Evolutionary conservation across 2,888 invertebrate species (phyloP).

Genomic region (Tholera decimalis): DNA sequence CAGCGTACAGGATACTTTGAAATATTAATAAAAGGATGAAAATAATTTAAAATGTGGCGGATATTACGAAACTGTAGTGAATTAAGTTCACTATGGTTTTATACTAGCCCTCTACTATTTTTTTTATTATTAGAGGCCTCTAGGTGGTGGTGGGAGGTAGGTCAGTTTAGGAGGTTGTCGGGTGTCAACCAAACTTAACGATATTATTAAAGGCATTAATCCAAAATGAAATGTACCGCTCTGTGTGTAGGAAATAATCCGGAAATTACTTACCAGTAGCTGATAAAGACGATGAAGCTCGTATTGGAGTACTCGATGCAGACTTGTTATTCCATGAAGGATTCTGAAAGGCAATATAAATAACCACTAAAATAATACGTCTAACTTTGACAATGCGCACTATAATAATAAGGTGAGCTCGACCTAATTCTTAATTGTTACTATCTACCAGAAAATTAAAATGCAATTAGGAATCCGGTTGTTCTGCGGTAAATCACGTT

Average conservation of each 20-base stretch:
- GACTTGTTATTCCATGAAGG: conserved; percentile 78
- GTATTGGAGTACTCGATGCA: conserved; percentile 67
- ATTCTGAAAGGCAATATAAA: conserved; percentile 81
- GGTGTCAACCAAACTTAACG: too few species aligned
- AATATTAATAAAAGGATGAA: too few species aligned
- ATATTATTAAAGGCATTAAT: too few species aligned
- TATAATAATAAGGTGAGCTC: conserved; percentile 75
- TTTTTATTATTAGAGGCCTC: too few species aligned
- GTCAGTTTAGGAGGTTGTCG: too few species aligned
- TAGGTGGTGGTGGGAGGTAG: too few species aligned
- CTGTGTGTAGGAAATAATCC: not conserved
- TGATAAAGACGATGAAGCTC: conserved; percentile 73
- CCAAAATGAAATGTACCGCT: too few species aligned
- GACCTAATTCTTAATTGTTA: conserved; percentile 81
- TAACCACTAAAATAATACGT: conserved; percentile 66
- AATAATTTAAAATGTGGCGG: too few species aligned
- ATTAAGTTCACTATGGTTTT: too few species aligned
- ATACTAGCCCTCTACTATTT: too few species aligned
- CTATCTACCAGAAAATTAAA: conserved; percentile 83
- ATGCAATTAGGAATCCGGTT: conserved; percentile 87
- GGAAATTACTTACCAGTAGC: conserved; percentile 77
- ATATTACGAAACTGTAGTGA: too few species aligned
- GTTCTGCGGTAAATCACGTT: conserved; percentile 81
- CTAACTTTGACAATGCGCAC: conserved; percentile 65
- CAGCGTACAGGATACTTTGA: too few species aligned